phyloP scores from a whole-genome alignment of 2,113 vertebrate species.

The Brevimyrus niger region DNA sequence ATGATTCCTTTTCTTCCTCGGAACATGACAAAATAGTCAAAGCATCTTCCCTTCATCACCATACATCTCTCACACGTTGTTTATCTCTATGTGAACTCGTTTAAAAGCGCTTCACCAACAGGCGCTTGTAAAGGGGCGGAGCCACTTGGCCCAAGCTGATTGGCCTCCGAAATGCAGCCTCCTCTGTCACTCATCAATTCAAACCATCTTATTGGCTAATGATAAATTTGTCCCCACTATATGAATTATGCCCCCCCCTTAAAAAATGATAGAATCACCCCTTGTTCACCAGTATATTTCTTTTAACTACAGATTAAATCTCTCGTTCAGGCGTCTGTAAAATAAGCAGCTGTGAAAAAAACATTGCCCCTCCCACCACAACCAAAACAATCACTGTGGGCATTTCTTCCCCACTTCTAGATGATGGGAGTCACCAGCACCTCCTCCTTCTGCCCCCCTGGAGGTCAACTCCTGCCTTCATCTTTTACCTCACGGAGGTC shows the following conservation, averaged over 20 bases:
- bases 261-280: background rate
- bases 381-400: background rate
- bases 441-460: background rate
- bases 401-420: background rate
- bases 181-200: background rate
- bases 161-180: background rate
- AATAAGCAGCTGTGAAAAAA: background rate
- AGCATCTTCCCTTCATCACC: background rate
- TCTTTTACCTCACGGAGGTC: conserved; percentile 1
- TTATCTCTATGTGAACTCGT: background rate
- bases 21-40: background rate
- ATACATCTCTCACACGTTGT: background rate
- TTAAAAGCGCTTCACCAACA: background rate
- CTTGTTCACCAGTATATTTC: background rate
- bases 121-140: background rate
- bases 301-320: background rate
- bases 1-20: background rate
- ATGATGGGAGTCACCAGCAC: background rate
- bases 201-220: background rate
- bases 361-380: background rate
- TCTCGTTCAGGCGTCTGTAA: background rate
- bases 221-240: background rate
- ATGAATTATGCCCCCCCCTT: background rate
- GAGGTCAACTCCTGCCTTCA: background rate
- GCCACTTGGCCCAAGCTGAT: background rate